Evolutionary conservation across 1,140 invertebrate genomes (phyloP).

Genomic region (Atta texana): DNA sequence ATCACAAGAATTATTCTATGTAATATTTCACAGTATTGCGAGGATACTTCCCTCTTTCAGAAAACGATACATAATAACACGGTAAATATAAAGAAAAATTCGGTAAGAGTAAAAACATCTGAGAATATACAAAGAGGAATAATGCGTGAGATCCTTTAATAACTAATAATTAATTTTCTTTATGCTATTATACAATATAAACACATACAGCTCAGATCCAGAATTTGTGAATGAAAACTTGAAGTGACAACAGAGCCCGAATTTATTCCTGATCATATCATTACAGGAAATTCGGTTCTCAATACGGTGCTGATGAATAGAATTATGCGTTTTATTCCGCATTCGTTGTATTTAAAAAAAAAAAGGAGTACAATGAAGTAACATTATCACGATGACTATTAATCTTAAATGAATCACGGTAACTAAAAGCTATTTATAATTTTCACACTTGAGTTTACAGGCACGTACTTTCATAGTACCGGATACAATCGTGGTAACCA

Average conservation of each 20-base stretch:
- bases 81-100: constrained; percentile 35
- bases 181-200: constrained; percentile 37
- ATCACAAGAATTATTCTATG: constrained; percentile 54
- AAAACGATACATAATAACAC: constrained; percentile 36
- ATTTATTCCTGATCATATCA: background rate
- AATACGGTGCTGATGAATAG: constrained; percentile 10
- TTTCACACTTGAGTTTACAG: constrained; percentile 41
- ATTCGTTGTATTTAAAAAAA: constrained; percentile 71
- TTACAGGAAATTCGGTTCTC: constrained; percentile 5
- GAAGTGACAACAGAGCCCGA: background rate
- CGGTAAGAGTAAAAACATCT: constrained; percentile 50
- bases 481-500: constrained; percentile 29
- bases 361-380: constrained; percentile 8
- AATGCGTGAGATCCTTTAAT: constrained; percentile 27
- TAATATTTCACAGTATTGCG: constrained; percentile 57
- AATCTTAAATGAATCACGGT: constrained; percentile 32
- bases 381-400: constrained; percentile 10
- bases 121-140: constrained; percentile 5
- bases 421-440: constrained; percentile 40
- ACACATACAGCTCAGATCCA: constrained; percentile 32
- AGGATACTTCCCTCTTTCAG: constrained; percentile 18
- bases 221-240: constrained; percentile 28
- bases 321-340: constrained; percentile 29
- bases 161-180: constrained; percentile 57
- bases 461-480: constrained; percentile 46